Base-by-base conservation (phyloP, 2,113 vertebrate genomes). In the Ciconia maguari region DNA sequence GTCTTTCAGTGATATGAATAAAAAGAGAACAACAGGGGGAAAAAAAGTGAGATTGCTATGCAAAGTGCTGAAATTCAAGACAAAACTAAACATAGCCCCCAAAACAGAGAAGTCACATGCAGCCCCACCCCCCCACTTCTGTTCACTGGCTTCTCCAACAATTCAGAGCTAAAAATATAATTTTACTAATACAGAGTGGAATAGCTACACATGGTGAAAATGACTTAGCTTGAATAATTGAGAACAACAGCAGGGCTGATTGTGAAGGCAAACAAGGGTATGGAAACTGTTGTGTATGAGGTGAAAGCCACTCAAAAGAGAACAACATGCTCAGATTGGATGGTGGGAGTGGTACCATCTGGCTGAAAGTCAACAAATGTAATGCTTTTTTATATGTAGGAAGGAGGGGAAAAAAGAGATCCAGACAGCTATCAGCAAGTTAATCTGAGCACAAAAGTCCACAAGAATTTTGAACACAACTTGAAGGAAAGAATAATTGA, bases 331-430 rank as follows among this genome's bases (percentile, higher is more conserved):
- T 96, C 66, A 88, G 78, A 62, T 70, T 83, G 78, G 44, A 41
- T 57, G 75, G 89, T 83, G 71, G 92, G 92, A 96, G 84, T 93
- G 90, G 87, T 74, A 90, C 93, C 92, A 93, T 86, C 87, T 95
- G 92, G 66, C 93, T 80, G 41, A n/a, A 70, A 94, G 75, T 91
- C 85, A 92, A 83, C 68, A 92, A 19, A 69, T 49, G 16, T 16
- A 70, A 80, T 69, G 60, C 4, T 79, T 86, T 64, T 83, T 79
- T n/a, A 13, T 26, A 21, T 11, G 10, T n/a, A 62, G 51, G 41
- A 65, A 79, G 6, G 32, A 84, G 34, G 6, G 13, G 14, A 1
- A 16, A 30, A 32, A 51, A 83, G 41, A 36, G 25, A 80, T 62
- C 36, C 66, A 94, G 49, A 27, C 52, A 87, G 38, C 38, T 76